Evolutionary conservation across 53 echinoderm and acorn worm genomes (phyloP).

Genomic region (Luidia sarsii): DNA sequence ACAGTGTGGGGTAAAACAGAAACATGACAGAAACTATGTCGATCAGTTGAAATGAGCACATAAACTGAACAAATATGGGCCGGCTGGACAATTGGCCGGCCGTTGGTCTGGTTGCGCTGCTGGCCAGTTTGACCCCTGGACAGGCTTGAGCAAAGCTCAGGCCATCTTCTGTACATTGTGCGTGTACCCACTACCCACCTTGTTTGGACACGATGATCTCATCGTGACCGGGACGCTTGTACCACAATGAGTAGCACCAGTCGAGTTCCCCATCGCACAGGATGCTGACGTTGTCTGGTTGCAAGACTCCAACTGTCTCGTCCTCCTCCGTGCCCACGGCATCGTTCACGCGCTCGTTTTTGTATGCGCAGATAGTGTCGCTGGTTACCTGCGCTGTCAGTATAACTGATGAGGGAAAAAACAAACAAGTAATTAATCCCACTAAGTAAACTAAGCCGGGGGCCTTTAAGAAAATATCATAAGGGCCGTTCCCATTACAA

Average conservation of each 20-base stretch:
- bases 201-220: constrained; percentile 73
- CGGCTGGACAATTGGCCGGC: no score
- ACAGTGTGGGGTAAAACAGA: no score
- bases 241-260: constrained; percentile 72
- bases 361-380: constrained; percentile 41
- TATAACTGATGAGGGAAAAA: neutral
- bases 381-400: neutral
- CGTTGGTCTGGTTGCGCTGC: no score
- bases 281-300: constrained; percentile 61
- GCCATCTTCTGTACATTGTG: no score
- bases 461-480: neutral
- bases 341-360: constrained; percentile 32
- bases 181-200: constrained; percentile 73
- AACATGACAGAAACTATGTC: no score
- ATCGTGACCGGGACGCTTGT: constrained; percentile 45
- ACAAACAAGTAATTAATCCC: neutral
- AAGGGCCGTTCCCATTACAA: neutral
- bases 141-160: no score
- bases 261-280: constrained; percentile 51
- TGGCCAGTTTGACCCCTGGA: no score
- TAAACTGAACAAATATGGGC: no score
- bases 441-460: neutral
- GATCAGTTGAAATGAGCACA: no score
- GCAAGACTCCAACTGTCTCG: constrained; percentile 57
- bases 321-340: constrained; percentile 28